Conservation (phyloP, 2,888 invertebrate species). For the Parnassius orleans region DNA sequence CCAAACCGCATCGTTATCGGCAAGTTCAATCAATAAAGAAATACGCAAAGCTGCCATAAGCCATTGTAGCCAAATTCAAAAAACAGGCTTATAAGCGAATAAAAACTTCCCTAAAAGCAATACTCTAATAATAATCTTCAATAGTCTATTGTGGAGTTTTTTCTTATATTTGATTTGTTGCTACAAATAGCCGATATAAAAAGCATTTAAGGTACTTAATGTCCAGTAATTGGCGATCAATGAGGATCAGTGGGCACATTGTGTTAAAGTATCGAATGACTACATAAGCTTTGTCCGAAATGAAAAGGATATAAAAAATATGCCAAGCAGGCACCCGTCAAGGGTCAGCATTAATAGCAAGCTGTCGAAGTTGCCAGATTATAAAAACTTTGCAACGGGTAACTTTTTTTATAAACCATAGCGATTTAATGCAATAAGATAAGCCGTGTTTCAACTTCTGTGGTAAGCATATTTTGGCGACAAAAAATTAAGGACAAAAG, state of each 20-base stretch:
- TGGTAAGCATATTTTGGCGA: constrained; percentile 6
- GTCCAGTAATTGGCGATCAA: constrained; percentile 81
- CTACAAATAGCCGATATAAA: constrained; percentile 77
- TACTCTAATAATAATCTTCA: constrained; percentile 68
- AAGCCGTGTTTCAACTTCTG: constrained; percentile 12
- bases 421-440: constrained; percentile 20
- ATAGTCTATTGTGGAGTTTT: constrained; percentile 63
- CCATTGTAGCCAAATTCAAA: constrained; percentile 59
- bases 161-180: constrained; percentile 74
- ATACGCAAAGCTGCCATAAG: constrained; percentile 49
- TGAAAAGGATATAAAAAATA: constrained; percentile 52
- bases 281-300: constrained; percentile 59
- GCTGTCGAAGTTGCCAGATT: constrained; percentile 64
- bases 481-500: background rate
- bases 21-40: constrained; percentile 41
- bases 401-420: constrained; percentile 23
- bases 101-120: constrained; percentile 51
- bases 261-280: constrained; percentile 69
- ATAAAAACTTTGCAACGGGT: constrained; percentile 35
- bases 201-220: constrained; percentile 79
- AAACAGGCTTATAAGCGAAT: constrained; percentile 59
- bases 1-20: background rate
- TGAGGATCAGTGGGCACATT: constrained; percentile 81
- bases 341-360: constrained; percentile 58
- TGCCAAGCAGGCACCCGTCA: constrained; percentile 59